Conservation (phyloP, 2,113 vertebrate genomes). For the Loxodonta africana region DNA sequence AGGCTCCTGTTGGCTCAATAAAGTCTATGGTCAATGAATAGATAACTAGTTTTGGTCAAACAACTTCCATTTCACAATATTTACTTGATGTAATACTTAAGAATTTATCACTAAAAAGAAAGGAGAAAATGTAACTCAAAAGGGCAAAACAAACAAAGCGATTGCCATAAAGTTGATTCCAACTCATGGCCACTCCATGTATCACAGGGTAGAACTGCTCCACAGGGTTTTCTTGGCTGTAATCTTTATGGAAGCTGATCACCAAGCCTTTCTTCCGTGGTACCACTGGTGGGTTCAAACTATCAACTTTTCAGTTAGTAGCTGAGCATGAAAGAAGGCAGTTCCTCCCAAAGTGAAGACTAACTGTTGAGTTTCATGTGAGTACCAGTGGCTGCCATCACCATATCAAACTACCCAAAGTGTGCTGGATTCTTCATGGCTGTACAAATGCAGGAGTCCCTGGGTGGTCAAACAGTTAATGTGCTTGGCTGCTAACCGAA, state of each 20-base stretch:
- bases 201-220: background rate
- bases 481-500: background rate
- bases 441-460: background rate
- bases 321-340: background rate
- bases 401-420: no score
- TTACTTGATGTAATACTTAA: background rate
- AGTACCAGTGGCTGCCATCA: background rate
- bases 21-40: background rate
- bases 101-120: background rate
- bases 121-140: background rate
- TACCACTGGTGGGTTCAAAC: background rate
- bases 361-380: rapidly evolving
- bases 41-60: background rate
- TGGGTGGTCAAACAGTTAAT: background rate
- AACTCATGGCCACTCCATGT: background rate
- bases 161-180: background rate
- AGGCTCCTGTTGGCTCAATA: background rate
- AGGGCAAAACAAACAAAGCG: background rate
- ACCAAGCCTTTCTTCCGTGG: background rate
- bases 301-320: background rate
- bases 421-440: background rate
- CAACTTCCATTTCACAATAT: background rate
- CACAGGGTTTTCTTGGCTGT: background rate
- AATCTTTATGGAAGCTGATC: background rate
- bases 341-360: background rate